Conservation (phyloP, 1,140 invertebrate species). For the Delia radicum region DNA sequence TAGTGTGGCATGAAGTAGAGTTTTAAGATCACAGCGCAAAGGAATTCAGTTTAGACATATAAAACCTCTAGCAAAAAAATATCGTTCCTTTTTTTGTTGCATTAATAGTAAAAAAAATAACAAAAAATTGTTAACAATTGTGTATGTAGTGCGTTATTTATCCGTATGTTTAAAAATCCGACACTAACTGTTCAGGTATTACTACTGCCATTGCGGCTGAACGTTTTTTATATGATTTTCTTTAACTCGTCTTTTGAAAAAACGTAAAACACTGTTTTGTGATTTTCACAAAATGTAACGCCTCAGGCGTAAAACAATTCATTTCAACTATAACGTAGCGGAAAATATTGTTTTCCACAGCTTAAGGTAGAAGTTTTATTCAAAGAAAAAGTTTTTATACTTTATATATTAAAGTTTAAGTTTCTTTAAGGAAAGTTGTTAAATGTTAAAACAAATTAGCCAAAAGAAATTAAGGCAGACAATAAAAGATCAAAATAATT, state of each 20-base stretch:
- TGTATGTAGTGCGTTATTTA: background rate
- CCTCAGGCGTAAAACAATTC: constrained; percentile 18
- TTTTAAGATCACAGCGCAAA: background rate
- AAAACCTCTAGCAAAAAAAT: background rate
- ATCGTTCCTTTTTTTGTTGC: background rate
- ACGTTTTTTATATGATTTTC: background rate
- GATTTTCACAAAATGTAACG: background rate
- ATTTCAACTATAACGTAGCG: constrained; percentile 13
- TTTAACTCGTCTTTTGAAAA: background rate
- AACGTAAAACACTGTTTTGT: background rate
- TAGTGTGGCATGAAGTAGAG: background rate
- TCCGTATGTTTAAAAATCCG: constrained; percentile 14
- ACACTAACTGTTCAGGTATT: background rate
- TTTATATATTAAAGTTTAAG: no score
- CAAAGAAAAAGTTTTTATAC: no score
- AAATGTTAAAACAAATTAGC: no score
- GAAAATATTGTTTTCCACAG: constrained; percentile 21
- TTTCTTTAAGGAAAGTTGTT: no score
- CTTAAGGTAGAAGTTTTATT: no score
- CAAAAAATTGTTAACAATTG: background rate
- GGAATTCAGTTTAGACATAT: background rate
- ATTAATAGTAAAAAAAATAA: background rate
- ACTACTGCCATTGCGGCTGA: background rate
- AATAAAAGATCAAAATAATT: no score
- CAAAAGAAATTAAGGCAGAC: no score